These are phyloP conservation scores for Strigamia crassipes DNA, from an alignment of 2,888 invertebrate species.

Conservation along the genomic window DNA sequence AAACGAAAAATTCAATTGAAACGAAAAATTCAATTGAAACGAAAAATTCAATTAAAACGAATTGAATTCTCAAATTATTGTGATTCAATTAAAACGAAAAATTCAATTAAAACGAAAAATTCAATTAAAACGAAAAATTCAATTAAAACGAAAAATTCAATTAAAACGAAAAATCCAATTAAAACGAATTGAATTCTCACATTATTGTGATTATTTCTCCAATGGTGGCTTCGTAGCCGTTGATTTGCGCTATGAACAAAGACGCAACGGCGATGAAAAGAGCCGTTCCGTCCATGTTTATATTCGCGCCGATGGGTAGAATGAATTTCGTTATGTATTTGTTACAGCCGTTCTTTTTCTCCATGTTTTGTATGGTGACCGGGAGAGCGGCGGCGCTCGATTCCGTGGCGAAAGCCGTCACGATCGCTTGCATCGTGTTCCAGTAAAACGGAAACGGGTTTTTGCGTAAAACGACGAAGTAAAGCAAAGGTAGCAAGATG, in stretches of 20 bases:
- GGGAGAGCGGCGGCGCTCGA: conserved; percentile 89
- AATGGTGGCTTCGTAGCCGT: conserved; percentile 75
- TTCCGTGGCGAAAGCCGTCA: conserved; percentile 87
- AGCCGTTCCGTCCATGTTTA: conserved; percentile 91
- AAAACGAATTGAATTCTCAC: conserved; percentile 60
- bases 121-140: not conserved
- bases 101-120: no score
- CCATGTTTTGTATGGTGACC: conserved; percentile 83
- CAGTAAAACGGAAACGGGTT: conserved; percentile 87
- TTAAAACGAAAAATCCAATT: no score
- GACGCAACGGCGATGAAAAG: conserved; percentile 86
- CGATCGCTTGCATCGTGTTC: conserved; percentile 78
- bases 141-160: no score
- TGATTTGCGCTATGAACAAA: conserved; percentile 86
- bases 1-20: no score
- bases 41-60: not conserved
- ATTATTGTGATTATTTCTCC: conserved; percentile 86
- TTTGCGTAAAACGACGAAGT: conserved; percentile 75
- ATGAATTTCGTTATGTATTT: conserved; percentile 83
- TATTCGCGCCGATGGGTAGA: conserved; percentile 86
- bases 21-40: no score
- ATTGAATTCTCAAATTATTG: conserved; percentile 70
- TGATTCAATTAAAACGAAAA: no score
- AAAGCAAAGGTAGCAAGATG: conserved; percentile 80
- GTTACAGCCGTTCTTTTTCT: conserved; percentile 79